A percentile compares a stretch with the other conserved stretches of the same genome.
phyloP scores from a whole-genome alignment of 2,888 invertebrate genomes.

The Gari tellinella region DNA sequence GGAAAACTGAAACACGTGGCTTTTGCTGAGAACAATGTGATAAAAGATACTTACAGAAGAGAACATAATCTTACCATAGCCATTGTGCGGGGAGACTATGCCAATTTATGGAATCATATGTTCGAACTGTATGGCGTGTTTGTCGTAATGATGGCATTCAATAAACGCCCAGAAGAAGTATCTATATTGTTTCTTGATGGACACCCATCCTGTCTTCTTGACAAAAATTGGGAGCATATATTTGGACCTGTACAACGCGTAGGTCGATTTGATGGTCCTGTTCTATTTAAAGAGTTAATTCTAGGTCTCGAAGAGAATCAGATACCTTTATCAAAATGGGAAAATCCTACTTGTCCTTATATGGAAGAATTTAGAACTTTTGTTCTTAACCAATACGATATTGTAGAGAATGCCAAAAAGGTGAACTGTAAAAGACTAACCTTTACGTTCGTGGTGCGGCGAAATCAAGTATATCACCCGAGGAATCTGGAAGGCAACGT shows the following conservation, averaged over 20 bases:
- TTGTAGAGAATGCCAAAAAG: constrained; percentile 49
- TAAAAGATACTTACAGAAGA: no score
- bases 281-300: constrained; percentile 31
- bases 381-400: constrained; percentile 28
- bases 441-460: constrained; percentile 71
- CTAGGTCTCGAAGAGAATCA: constrained; percentile 37
- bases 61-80: constrained; percentile 22
- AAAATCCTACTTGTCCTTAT: constrained; percentile 14
- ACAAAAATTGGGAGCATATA: constrained; percentile 24
- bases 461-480: constrained; percentile 76
- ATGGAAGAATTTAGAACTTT: constrained; percentile 47
- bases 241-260: constrained; percentile 42
- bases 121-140: constrained; percentile 46
- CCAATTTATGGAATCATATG: constrained; percentile 50
- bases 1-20: no score
- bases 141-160: constrained; percentile 29
- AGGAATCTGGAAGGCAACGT: constrained; percentile 74
- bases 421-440: constrained; percentile 21
- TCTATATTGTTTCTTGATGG: constrained; percentile 40
- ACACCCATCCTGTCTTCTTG: constrained; percentile 43
- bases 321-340: constrained; percentile 34
- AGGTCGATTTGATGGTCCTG: constrained; percentile 16
- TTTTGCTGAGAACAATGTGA: no score
- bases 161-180: constrained; percentile 32
- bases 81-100: constrained; percentile 43